Evolutionary conservation across 30 jellyfish, hydroid and myxozoan species (phyloP).

Genomic region (Sanderia malayensis): DNA sequence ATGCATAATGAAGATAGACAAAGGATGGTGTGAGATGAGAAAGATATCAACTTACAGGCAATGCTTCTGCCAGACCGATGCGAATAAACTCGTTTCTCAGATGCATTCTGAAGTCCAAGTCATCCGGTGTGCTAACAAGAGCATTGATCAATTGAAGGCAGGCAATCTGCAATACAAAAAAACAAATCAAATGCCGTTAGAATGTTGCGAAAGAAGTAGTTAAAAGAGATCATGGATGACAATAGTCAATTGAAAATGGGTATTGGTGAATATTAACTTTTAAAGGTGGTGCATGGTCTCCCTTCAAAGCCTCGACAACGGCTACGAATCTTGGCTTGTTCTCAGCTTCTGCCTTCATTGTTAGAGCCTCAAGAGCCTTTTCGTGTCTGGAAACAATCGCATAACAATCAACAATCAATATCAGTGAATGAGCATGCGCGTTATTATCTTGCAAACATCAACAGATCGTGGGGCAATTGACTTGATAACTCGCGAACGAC

Average conservation of each 20-base stretch:
- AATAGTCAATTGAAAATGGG: neutral
- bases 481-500: no score
- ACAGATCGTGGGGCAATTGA: no score
- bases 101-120: slow-evolving; percentile 90
- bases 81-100: slow-evolving; percentile 91
- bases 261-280: slow-evolving; percentile 34
- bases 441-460: no score
- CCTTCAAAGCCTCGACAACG: slow-evolving; percentile 82
- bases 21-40: no score
- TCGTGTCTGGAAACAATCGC: slow-evolving; percentile 75
- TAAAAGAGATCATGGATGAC: slow-evolving; percentile 14
- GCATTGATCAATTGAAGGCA: slow-evolving; percentile 95
- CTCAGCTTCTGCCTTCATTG: slow-evolving; percentile 95
- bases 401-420: no score
- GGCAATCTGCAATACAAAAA: slow-evolving; percentile 64
- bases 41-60: slow-evolving; percentile 72
- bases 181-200: neutral
- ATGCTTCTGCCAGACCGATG: slow-evolving; percentile 85
- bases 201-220: neutral
- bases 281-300: slow-evolving; percentile 75
- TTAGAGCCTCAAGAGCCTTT: slow-evolving; percentile 94
- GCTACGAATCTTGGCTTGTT: slow-evolving; percentile 92
- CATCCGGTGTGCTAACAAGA: slow-evolving; percentile 92
- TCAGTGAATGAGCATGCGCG: no score
- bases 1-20: no score